phyloP scores from a whole-genome alignment of 2,113 vertebrate species.

The Dendrocopos noguchii region DNA sequence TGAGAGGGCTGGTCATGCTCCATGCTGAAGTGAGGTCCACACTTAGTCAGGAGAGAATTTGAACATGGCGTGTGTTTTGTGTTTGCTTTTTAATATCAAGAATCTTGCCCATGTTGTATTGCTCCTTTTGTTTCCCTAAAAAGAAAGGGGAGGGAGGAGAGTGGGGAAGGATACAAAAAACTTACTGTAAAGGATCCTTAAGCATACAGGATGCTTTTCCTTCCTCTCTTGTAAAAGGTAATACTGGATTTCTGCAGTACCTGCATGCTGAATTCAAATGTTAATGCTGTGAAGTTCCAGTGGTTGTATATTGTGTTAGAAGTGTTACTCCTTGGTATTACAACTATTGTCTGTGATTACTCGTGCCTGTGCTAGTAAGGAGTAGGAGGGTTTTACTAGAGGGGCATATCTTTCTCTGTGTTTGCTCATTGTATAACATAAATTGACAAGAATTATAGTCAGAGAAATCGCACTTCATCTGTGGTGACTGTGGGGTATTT shows the following conservation, averaged over 20 bases:
- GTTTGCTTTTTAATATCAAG: not conserved
- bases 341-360: slow-evolving; percentile 57
- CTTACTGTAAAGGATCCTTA: not conserved
- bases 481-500: not conserved
- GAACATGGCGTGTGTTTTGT: not conserved
- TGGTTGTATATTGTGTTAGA: slow-evolving; percentile 38
- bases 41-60: not conserved
- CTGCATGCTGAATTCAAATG: slow-evolving; percentile 39
- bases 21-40: not conserved
- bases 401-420: not conserved
- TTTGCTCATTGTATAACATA: not conserved
- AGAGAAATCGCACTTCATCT: not conserved
- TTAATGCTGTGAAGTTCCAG: slow-evolving; percentile 34
- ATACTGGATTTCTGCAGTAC: slow-evolving; percentile 15
- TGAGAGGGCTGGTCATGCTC: not conserved
- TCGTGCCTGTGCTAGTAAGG: slow-evolving; percentile 21
- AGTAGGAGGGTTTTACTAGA: slow-evolving; percentile 41
- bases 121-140: not conserved
- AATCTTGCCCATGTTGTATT: not conserved
- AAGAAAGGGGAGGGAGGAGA: not conserved
- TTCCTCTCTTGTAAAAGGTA: not conserved
- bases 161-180: not conserved
- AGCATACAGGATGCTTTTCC: slow-evolving; percentile 10
- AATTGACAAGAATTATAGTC: slow-evolving; percentile 21
- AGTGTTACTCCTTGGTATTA: slow-evolving; percentile 52